Conservation (phyloP, 2,797 vertebrate genomes). For the Distichodus sexfasciatus region DNA sequence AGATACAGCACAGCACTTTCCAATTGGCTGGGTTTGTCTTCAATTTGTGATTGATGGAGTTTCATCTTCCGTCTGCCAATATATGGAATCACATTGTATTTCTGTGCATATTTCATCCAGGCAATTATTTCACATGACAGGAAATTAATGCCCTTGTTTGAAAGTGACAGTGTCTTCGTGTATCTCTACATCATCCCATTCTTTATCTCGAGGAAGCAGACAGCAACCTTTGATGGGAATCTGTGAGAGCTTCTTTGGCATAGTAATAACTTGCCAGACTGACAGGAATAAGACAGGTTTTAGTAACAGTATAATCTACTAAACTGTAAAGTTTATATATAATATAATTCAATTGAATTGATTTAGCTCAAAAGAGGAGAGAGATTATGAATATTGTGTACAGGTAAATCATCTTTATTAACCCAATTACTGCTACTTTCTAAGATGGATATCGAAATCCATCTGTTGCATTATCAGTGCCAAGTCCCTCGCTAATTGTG, state of each 20-base stretch:
- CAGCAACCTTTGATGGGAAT: not conserved
- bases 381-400: not conserved
- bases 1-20: not conserved
- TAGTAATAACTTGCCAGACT: not conserved
- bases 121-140: slow-evolving; percentile 25
- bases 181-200: slow-evolving; percentile 14
- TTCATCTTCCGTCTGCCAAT: not conserved
- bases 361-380: not conserved
- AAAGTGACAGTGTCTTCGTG: not conserved
- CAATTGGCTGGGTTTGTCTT: too few relatives aligned
- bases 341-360: too few relatives aligned
- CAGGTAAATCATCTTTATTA: not conserved
- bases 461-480: slow-evolving; percentile 1
- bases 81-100: not conserved
- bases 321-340: too few relatives aligned
- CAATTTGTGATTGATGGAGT: not conserved
- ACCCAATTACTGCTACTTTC: too few relatives aligned
- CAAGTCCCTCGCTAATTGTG: not conserved
- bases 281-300: not conserved
- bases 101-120: slow-evolving; percentile 5
- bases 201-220: slow-evolving; percentile 35
- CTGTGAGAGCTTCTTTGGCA: slow-evolving; percentile 12
- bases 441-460: too few relatives aligned
- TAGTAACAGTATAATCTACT: too few relatives aligned
- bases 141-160: slow-evolving; percentile 36